phyloP scores from a whole-genome alignment of 2,113 vertebrate genomes.

The Megaceryle torquata region DNA sequence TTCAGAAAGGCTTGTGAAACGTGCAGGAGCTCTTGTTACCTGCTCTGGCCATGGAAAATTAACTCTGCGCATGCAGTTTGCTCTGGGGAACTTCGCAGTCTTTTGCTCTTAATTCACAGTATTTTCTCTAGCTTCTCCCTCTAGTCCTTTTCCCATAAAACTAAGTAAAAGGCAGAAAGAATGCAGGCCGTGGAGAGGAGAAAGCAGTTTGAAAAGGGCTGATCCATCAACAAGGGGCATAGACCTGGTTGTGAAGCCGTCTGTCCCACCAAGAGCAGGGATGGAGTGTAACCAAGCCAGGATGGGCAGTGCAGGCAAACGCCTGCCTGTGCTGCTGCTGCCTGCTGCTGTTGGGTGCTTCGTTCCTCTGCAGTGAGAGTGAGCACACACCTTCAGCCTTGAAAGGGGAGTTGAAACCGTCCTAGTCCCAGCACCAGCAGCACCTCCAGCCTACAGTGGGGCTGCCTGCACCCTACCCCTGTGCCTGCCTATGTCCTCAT shows the following conservation, averaged over 20 bases:
- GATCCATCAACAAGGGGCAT: neutral
- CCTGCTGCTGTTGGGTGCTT: neutral
- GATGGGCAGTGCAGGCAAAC: neutral
- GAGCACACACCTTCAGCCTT: neutral
- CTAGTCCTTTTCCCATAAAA: neutral
- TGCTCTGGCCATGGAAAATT: conserved; percentile 57
- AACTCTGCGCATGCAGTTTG: neutral
- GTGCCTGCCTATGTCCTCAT: neutral
- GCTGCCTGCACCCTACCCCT: neutral
- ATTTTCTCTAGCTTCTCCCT: conserved; percentile 11
- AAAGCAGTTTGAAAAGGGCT: neutral
- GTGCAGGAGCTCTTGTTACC: conserved; percentile 25
- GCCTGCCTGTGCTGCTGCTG: neutral
- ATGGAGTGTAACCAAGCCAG: fast-evolving
- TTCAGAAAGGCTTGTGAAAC: neutral
- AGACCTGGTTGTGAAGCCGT: neutral
- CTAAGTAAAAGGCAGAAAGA: neutral
- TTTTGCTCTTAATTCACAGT: conserved; percentile 36
- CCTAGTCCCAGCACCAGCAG: fast-evolving
- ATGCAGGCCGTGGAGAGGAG: neutral
- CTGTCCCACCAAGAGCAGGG: fast-evolving
- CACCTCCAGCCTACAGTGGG: neutral
- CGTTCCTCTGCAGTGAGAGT: neutral
- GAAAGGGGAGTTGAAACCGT: neutral
- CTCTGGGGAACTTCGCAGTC: conserved; percentile 31